A percentile compares a stretch with the other conserved stretches of the same genome.
These are phyloP conservation scores for Archocentrus centrarchus DNA, from an alignment of 2,113 vertebrate genomes.

Conservation along the genomic window DNA sequence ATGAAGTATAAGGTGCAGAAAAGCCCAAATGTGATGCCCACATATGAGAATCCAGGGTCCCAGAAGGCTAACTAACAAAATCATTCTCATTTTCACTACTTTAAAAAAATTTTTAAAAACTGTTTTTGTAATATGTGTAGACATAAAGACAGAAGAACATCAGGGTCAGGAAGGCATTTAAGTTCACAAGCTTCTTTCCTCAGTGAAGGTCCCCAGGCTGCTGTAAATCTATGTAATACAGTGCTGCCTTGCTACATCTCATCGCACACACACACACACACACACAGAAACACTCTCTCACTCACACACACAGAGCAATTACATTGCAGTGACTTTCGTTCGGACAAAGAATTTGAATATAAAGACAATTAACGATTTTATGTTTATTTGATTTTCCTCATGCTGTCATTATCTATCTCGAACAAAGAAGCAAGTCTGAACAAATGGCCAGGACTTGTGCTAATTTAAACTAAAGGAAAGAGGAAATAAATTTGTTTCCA, in stretches of 20 bases:
- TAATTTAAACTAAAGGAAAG: constrained; percentile 71
- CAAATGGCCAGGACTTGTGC: constrained; percentile 64
- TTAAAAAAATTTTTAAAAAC: neutral
- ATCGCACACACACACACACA: constrained; percentile 36
- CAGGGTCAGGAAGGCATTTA: constrained; percentile 44
- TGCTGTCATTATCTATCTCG: constrained; percentile 63
- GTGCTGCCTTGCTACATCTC: constrained; percentile 34
- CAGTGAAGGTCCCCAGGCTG: constrained; percentile 47
- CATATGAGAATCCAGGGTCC: neutral
- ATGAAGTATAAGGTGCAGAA: neutral
- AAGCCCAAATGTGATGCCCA: neutral
- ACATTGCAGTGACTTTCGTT: constrained; percentile 63
- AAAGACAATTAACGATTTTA: constrained; percentile 77
- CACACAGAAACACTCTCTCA: constrained; percentile 8
- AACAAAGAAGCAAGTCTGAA: constrained; percentile 69
- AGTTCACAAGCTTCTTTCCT: constrained; percentile 50
- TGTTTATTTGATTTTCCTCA: constrained; percentile 77
- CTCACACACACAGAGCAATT: constrained; percentile 54
- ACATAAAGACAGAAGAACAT: constrained; percentile 21
- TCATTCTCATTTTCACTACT: neutral
- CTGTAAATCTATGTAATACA: constrained; percentile 59
- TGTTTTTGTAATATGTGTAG: neutral
- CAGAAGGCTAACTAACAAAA: neutral
- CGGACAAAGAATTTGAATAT: constrained; percentile 73
- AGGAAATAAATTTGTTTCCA: constrained; percentile 75